These are phyloP conservation scores for Dendropsophus ebraccatus DNA, from an alignment of 2,113 vertebrate species.

Conservation along the genomic window DNA sequence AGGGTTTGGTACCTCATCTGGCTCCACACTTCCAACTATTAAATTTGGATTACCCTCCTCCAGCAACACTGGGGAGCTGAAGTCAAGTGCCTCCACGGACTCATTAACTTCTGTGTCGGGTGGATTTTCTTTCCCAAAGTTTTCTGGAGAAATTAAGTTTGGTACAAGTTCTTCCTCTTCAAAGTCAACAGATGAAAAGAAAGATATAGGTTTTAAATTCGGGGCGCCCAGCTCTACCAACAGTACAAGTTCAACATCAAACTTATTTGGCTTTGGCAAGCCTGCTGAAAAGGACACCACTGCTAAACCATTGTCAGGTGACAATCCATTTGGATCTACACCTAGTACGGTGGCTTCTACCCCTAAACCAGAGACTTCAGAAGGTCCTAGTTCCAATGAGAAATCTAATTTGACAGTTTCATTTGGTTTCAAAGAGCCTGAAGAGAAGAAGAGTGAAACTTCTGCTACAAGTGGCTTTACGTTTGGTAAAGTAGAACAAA, in stretches of 20 bases:
- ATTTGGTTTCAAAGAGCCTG: constrained; percentile 33
- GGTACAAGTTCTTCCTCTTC: constrained; percentile 71
- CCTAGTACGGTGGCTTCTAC: constrained; percentile 63
- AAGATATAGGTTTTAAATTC: constrained; percentile 68
- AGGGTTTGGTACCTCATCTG: constrained; percentile 73
- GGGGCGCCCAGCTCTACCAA: not conserved
- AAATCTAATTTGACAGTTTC: constrained; percentile 65
- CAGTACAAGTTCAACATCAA: constrained; percentile 54
- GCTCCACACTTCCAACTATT: constrained; percentile 70
- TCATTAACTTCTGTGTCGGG: constrained; percentile 66
- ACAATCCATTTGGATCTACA: constrained; percentile 78
- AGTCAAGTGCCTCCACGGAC: constrained; percentile 79
- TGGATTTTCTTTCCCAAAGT: constrained; percentile 74
- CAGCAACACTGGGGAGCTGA: constrained; percentile 72
- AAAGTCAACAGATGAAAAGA: constrained; percentile 76
- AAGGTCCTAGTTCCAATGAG: constrained; percentile 65
- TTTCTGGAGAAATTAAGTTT: constrained; percentile 73
- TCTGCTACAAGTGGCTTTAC: constrained; percentile 67
- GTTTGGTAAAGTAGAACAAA: constrained; percentile 76
- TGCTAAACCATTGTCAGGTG: constrained; percentile 58
- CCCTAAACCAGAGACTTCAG: constrained; percentile 74
- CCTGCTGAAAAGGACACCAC: constrained; percentile 55
- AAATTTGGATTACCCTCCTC: constrained; percentile 75
- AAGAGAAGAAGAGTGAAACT: constrained; percentile 54
- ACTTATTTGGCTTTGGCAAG: constrained; percentile 81